Conservation (phyloP, 2,888 invertebrate species). For the Epinotia brunnichana region DNA sequence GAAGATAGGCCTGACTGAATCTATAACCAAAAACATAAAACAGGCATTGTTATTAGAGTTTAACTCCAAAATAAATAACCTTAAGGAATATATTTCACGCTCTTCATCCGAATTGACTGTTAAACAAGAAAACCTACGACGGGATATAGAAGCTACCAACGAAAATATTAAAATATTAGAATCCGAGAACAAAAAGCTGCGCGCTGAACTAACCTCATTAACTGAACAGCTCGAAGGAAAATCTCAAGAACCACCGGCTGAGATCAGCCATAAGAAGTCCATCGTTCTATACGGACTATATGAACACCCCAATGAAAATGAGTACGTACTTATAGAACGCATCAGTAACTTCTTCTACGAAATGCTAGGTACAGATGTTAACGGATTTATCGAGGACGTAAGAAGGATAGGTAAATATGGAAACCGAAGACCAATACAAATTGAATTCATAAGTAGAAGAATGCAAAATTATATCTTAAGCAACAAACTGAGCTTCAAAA, state of each 20-base stretch:
- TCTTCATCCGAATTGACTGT: not conserved
- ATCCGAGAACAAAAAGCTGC: not conserved
- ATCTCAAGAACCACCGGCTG: not conserved
- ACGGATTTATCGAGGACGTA: not conserved
- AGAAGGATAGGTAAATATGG: too few relatives aligned
- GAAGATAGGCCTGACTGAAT: not conserved
- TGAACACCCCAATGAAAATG: not conserved
- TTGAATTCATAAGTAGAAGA: too few relatives aligned
- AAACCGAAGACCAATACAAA: too few relatives aligned
- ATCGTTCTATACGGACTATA: not conserved
- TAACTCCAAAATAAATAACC: not conserved
- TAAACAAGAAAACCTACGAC: not conserved
- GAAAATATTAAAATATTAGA: not conserved
- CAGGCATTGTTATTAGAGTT: not conserved
- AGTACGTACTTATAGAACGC: not conserved
- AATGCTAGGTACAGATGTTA: not conserved
- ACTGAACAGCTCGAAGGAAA: not conserved
- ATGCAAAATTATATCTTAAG: too few relatives aligned
- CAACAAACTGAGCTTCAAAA: too few relatives aligned
- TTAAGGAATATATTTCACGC: not conserved
- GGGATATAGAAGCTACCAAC: not conserved
- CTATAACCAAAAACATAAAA: not conserved
- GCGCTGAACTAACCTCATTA: not conserved
- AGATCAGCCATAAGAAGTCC: not conserved
- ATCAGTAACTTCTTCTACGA: not conserved